phyloP scores from a whole-genome alignment of 2,113 vertebrate species.

The Indicator maculatus region DNA sequence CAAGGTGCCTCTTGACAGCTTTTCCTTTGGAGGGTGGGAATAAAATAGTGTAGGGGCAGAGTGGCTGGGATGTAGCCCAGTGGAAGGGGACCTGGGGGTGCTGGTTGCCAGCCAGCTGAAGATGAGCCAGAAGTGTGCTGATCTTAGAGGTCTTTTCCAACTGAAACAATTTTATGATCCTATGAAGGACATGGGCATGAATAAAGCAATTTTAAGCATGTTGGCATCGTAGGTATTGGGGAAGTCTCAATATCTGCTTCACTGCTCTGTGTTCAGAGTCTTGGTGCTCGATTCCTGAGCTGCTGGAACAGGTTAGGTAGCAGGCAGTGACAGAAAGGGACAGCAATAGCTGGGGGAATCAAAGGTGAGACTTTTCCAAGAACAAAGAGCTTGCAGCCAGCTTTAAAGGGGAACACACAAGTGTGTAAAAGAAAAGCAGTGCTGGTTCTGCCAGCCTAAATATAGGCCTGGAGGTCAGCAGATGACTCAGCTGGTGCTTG shows the following conservation, averaged over 20 bases:
- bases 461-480: slow-evolving; percentile 11
- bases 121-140: no score
- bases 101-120: no score
- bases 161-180: no score
- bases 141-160: no score
- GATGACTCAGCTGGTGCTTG: background rate
- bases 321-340: background rate
- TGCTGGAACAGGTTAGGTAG: background rate
- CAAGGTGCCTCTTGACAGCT: background rate
- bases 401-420: background rate
- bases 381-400: background rate
- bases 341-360: background rate
- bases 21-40: background rate
- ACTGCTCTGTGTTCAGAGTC: background rate
- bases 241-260: background rate
- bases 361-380: background rate
- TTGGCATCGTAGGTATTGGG: background rate
- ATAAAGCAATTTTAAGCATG: no score
- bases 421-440: background rate
- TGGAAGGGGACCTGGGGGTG: no score
- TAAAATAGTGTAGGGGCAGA: background rate
- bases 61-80: no score
- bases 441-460: background rate
- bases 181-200: no score
- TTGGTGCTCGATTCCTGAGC: background rate